A percentile compares a stretch with the other conserved stretches of the same genome.
These are phyloP conservation scores for Perccottus glenii DNA, from an alignment of 2,113 vertebrate genomes.

Conservation along the genomic window DNA sequence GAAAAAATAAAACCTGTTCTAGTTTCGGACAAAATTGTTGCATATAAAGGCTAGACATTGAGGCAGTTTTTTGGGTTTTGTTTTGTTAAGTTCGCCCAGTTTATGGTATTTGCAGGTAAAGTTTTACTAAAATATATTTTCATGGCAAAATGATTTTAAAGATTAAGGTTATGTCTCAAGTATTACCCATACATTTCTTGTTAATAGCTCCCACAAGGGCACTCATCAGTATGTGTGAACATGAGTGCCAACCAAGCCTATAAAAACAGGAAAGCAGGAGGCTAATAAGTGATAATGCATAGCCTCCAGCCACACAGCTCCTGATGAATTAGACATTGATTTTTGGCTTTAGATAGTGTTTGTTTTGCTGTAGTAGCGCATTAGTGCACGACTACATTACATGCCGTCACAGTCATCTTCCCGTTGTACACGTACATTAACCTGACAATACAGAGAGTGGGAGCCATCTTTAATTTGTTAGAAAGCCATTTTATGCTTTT, in stretches of 20 bases:
- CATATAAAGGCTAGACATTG: too few species aligned
- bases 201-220: too few species aligned
- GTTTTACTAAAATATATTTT: too few species aligned
- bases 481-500: not conserved
- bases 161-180: too few species aligned
- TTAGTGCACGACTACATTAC: constrained; percentile 4
- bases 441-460: not conserved
- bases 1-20: too few species aligned
- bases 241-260: not conserved
- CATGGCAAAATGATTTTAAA: too few species aligned
- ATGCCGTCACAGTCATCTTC: constrained; percentile 4
- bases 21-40: too few species aligned
- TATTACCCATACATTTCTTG: not conserved
- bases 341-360: constrained; percentile 13
- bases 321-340: constrained; percentile 31
- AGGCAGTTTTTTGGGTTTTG: too few species aligned
- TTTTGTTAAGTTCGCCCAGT: too few species aligned
- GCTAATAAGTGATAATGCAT: constrained; percentile 24
- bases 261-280: constrained; percentile 3
- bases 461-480: not conserved
- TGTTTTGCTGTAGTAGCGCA: constrained; percentile 2
- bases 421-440: not conserved
- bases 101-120: not conserved
- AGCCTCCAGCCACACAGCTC: constrained; percentile 25
- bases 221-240: constrained; percentile 17